These are phyloP conservation scores for Virgularia gustaviana DNA, from an alignment of 92 coral and sea anemone genomes.

Conservation along the genomic window DNA sequence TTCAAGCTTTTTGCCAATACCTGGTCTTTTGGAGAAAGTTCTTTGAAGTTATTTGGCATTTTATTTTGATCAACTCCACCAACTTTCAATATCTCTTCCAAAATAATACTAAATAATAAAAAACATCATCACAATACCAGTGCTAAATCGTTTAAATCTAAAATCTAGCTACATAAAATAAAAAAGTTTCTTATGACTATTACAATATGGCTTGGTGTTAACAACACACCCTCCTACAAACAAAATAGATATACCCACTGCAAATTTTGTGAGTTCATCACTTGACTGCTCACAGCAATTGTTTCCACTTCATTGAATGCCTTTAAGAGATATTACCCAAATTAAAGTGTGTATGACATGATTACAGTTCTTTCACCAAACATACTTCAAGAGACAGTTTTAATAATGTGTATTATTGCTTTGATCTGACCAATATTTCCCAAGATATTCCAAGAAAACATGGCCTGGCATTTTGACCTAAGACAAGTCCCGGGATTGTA, in stretches of 20 bases:
- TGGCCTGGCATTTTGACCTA: too few relatives aligned
- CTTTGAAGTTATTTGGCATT: constrained; percentile 56
- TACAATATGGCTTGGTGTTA: not conserved
- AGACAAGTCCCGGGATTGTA: too few relatives aligned
- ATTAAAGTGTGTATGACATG: too few relatives aligned
- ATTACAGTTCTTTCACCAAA: too few relatives aligned
- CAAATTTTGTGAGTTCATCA: constrained; percentile 81
- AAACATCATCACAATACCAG: not conserved
- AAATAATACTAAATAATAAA: constrained; percentile 46
- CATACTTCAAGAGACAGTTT: too few relatives aligned
- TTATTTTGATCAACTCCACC: constrained; percentile 64
- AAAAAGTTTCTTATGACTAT: too few relatives aligned
- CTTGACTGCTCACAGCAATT: constrained; percentile 89
- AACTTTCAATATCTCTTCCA: constrained; percentile 81
- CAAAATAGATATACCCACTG: constrained; percentile 53
- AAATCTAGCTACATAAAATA: not conserved
- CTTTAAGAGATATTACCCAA: constrained; percentile 32
- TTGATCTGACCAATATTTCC: too few relatives aligned
- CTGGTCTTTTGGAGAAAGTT: constrained; percentile 69
- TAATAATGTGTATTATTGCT: not conserved
- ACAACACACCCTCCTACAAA: not conserved
- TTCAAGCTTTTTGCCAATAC: too few relatives aligned
- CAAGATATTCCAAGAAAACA: too few relatives aligned
- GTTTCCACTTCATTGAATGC: constrained; percentile 79
- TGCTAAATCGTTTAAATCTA: not conserved